These are phyloP conservation scores for Etia nguti DNA, from an alignment of 2,113 vertebrate species.

Conservation along the genomic window DNA sequence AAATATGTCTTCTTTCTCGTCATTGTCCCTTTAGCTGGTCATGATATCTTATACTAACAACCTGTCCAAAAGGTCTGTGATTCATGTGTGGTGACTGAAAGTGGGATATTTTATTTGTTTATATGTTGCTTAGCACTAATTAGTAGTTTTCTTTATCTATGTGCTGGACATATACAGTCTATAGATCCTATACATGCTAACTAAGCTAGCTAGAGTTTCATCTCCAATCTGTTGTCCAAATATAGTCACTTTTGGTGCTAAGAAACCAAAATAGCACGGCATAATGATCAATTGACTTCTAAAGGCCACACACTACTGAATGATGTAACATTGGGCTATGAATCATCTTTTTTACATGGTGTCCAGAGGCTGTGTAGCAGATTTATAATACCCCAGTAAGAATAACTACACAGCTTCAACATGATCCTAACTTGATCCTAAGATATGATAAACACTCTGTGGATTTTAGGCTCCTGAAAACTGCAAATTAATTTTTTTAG, in stretches of 20 bases:
- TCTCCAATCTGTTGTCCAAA: not conserved
- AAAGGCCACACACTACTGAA: not conserved
- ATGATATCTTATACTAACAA: not conserved
- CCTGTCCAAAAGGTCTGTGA: not conserved
- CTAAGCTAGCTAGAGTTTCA: not conserved
- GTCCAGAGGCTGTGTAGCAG: not conserved
- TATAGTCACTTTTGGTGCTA: not conserved
- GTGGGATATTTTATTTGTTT: not conserved
- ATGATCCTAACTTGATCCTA: not conserved
- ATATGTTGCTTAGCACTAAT: not conserved
- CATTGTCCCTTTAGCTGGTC: not conserved
- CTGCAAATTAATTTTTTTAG: not conserved
- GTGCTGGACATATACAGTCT: not conserved
- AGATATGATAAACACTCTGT: not conserved
- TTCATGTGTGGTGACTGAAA: not conserved
- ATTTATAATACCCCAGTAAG: not conserved
- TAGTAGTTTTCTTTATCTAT: not conserved
- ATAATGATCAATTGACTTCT: not conserved
- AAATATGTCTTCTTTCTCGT: not conserved
- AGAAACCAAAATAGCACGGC: not conserved
- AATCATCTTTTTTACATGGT: not conserved
- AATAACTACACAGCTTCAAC: not conserved
- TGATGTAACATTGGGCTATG: not conserved
- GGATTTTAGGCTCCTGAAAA: not conserved
- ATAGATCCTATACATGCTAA: not conserved